Evolutionary conservation across 2,113 vertebrate species (phyloP).

Genomic region (Mesocricetus auratus): DNA sequence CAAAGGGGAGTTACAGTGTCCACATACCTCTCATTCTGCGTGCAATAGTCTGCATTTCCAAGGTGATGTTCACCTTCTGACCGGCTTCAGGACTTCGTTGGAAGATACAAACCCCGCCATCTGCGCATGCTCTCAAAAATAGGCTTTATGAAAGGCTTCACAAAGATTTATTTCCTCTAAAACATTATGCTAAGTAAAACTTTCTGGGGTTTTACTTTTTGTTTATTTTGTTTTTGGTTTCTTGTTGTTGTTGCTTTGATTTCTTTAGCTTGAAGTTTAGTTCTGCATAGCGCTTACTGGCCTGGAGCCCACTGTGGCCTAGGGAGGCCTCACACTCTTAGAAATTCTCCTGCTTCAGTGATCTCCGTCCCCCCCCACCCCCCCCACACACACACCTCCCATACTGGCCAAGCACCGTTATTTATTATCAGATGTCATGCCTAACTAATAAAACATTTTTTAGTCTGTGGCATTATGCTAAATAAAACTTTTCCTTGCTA

Average conservation of each 20-base stretch:
- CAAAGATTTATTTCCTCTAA: constrained; percentile 12
- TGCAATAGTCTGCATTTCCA: constrained; percentile 30
- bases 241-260: background rate
- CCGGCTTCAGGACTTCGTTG: background rate
- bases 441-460: background rate
- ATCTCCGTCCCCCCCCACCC: background rate
- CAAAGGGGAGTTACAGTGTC: constrained; percentile 85
- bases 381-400: background rate
- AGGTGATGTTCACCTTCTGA: background rate
- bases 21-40: constrained; percentile 67
- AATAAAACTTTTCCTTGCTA: background rate
- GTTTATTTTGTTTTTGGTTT: background rate
- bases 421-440: background rate
- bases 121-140: background rate
- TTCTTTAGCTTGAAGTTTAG: background rate
- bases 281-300: background rate
- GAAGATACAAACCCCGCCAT: background rate
- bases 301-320: background rate
- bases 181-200: background rate
- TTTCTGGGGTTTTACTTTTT: background rate
- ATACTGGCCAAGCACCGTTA: background rate
- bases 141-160: background rate
- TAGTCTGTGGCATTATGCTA: background rate
- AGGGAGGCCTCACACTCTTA: background rate
- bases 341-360: background rate